Base-by-base conservation (phyloP, 2,797 vertebrate species). In the Hybognathus amarus region DNA sequence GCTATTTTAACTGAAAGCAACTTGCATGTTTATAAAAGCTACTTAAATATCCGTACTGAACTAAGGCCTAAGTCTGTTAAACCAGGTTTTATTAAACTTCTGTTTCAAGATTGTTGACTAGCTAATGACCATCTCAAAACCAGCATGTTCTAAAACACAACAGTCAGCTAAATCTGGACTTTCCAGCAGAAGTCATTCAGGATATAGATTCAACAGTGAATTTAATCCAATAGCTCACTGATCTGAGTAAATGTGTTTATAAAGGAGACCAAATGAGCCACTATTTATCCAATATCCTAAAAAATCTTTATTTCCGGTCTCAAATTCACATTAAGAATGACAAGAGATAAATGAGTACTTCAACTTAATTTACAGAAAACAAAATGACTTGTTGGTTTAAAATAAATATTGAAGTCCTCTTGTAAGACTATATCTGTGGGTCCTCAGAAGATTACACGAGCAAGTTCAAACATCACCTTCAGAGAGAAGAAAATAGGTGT, bases 401-500 rank as follows among this genome's bases (percentile, higher is more conserved):
- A 54, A 68, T 30, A 52, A 61, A 61, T 13, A 6, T 56, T n/a
- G 1, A 30, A 47, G 33, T 79, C n/a, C 27, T 24, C 5, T 45
- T 76, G 27, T 24, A 70, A 27, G 30, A 64, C 69, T 56, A 12
- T 24, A 22, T 75, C 20, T 12, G 64, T 54, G 18, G 56, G 33
- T 82, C 84, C 24, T 50, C 89, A 98, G 93, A 97, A 97, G 92
- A 98, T 90, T 85, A 98, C 95, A 90, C 97, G 96, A 85, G 92
- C 95, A 73, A 99, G 95, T 93, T 99, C 98, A 94, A 98, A 99
- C 95, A 99, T 93, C 82, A 99, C 97, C 98, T 99, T 87, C 24
- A 87, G 54, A 87, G 74, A 50, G 90, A 90, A 90, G 70, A 89
- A 64, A 90, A 70, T 2, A 68, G 47, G 40, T 22, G 13, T 13